These are phyloP conservation scores for Hirundo rustica DNA, from an alignment of 2,797 vertebrate genomes.

Conservation along the genomic window DNA sequence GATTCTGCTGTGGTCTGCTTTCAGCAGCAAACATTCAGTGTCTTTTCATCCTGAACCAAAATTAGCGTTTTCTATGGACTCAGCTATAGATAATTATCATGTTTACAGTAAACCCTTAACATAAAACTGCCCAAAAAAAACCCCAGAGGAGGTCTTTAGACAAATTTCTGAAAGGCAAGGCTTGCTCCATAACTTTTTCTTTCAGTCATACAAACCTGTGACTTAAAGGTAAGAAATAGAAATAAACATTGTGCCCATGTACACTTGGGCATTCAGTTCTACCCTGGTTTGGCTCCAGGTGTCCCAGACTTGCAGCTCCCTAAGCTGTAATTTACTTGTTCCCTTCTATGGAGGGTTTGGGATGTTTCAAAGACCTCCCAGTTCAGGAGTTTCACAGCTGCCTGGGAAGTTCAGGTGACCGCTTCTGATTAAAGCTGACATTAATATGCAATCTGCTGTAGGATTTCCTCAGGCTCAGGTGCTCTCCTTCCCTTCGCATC, in stretches of 20 bases:
- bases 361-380: background rate
- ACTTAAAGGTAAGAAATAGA: background rate
- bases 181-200: background rate
- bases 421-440: background rate
- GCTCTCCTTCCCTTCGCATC: background rate
- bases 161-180: background rate
- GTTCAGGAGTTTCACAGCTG: background rate
- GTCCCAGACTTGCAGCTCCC: background rate
- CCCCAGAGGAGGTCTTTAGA: background rate
- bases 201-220: background rate
- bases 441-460: background rate
- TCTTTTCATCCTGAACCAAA: background rate
- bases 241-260: background rate
- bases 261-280: background rate
- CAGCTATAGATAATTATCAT: background rate
- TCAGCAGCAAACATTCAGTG: background rate
- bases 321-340: background rate
- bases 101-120: background rate
- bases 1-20: background rate
- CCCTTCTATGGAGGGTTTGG: background rate
- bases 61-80: background rate
- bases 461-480: background rate
- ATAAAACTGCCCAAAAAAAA: background rate
- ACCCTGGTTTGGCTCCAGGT: background rate
- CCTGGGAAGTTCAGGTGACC: background rate